phyloP scores from a whole-genome alignment of 2,113 vertebrate genomes.

The Chaetodon trifascialis region DNA sequence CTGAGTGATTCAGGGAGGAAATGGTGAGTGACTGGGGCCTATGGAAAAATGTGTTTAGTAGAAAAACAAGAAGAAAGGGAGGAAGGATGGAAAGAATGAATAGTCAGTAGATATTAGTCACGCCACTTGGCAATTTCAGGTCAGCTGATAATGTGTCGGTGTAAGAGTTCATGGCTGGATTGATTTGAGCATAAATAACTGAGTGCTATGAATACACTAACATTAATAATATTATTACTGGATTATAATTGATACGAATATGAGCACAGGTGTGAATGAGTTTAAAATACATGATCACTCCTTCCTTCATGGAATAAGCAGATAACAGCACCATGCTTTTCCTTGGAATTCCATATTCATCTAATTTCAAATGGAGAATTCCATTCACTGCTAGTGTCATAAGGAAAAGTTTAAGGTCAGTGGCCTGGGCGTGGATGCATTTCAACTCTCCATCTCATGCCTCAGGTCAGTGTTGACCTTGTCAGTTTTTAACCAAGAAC shows the following conservation, averaged over 20 bases:
- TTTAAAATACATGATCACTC: neutral
- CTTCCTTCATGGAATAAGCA: neutral
- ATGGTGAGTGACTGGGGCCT: slow-evolving; percentile 33
- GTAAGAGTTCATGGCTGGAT: slow-evolving; percentile 16
- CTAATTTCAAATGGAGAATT: neutral
- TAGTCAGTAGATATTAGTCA: slow-evolving; percentile 13
- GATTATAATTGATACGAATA: neutral
- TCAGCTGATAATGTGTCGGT: slow-evolving; percentile 2
- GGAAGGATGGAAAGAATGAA: slow-evolving; percentile 47
- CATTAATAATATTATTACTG: neutral
- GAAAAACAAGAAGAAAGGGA: slow-evolving; percentile 39
- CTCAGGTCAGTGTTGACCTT: neutral
- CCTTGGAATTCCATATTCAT: neutral
- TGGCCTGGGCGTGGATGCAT: neutral
- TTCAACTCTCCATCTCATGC: neutral
- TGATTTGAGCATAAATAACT: neutral
- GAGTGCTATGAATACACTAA: neutral
- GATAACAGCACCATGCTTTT: neutral
- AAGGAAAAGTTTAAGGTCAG: neutral
- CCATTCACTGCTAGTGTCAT: neutral
- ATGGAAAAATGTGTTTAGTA: slow-evolving; percentile 48
- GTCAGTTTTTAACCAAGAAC: neutral
- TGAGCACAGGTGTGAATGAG: slow-evolving; percentile 6
- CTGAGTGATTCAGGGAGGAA: slow-evolving; percentile 62
- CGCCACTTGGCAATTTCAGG: slow-evolving; percentile 1